Conservation (phyloP, 2,113 vertebrate genomes). For the Epinephelus lanceolatus region DNA sequence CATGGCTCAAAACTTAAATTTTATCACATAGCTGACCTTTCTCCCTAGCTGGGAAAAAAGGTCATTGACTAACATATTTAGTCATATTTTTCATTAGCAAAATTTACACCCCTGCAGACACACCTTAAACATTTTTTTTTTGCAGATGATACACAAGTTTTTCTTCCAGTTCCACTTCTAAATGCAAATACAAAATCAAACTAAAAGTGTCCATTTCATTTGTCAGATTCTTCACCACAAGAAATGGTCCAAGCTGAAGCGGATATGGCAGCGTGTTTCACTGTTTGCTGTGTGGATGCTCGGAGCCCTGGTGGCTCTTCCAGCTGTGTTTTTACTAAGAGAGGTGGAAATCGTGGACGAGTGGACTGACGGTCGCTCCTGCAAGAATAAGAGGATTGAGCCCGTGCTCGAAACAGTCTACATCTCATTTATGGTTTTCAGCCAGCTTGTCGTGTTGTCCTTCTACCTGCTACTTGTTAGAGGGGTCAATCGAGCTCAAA, state of each 20-base stretch:
- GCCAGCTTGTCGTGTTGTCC: slow-evolving; percentile 8
- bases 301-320: slow-evolving; percentile 26
- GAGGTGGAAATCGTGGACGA: background rate
- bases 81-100: too few relatives aligned
- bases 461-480: slow-evolving; percentile 27
- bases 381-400: background rate
- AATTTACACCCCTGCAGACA: background rate
- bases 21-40: too few relatives aligned
- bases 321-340: slow-evolving; percentile 14
- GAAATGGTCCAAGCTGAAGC: slow-evolving; percentile 18
- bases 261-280: slow-evolving; percentile 11
- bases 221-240: slow-evolving; percentile 14
- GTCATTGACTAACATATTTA: too few relatives aligned
- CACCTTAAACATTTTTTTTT: background rate
- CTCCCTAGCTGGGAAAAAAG: too few relatives aligned
- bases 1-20: too few relatives aligned
- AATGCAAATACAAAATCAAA: background rate
- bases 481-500: background rate
- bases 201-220: slow-evolving; percentile 8
- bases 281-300: slow-evolving; percentile 30
- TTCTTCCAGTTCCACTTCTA: background rate
- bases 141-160: background rate
- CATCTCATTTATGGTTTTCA: background rate
- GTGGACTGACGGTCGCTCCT: background rate
- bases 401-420: background rate